Evolutionary conservation across 1,140 invertebrate genomes (phyloP).

Genomic region (Halesus radiatus): DNA sequence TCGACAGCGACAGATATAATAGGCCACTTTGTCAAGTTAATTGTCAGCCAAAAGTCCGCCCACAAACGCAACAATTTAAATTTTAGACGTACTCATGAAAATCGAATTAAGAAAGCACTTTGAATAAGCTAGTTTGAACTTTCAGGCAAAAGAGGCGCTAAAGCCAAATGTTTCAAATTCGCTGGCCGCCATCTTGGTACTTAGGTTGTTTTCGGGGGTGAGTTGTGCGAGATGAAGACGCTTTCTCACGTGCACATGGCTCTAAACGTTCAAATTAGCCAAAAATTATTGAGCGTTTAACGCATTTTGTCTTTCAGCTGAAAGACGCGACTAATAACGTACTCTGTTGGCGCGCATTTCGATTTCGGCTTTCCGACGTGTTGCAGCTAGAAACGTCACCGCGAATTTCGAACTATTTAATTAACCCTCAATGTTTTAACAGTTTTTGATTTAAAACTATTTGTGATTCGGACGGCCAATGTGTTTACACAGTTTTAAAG

Average conservation of each 20-base stretch:
- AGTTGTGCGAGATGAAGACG: not conserved
- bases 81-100: not conserved
- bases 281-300: slow-evolving; percentile 47
- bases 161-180: not conserved
- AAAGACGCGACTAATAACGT: not conserved
- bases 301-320: slow-evolving; percentile 24
- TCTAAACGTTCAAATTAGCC: slow-evolving; percentile 46
- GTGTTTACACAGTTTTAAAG: too few relatives aligned
- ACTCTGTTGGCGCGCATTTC: not conserved
- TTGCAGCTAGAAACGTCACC: not conserved
- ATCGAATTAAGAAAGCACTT: not conserved
- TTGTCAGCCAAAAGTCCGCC: slow-evolving; percentile 22
- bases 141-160: slow-evolving; percentile 4
- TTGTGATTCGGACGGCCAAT: too few relatives aligned
- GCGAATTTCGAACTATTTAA: not conserved
- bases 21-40: slow-evolving; percentile 21
- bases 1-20: not conserved
- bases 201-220: not conserved
- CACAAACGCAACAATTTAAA: slow-evolving; percentile 21
- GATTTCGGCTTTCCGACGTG: not conserved
- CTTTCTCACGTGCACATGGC: slow-evolving; percentile 7
- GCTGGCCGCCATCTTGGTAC: not conserved
- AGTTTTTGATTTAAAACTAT: too few relatives aligned
- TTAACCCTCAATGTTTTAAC: too few relatives aligned
- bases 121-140: not conserved